Conservation (phyloP, 30 jellyfish, hydroid and myxozoan genomes). For the Aurelia coerulea region DNA sequence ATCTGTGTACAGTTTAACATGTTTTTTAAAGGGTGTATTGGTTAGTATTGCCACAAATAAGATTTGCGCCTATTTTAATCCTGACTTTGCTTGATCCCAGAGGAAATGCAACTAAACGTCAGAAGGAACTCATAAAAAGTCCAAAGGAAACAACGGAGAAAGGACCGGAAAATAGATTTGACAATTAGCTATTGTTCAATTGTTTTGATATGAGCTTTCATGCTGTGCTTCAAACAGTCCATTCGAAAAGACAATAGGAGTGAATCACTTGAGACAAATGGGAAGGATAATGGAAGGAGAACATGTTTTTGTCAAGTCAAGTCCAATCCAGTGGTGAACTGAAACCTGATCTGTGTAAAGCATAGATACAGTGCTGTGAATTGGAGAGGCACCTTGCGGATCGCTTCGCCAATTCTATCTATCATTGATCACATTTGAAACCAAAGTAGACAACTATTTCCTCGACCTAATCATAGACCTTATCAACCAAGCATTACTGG, state of each 20-base stretch:
- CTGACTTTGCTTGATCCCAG: neutral
- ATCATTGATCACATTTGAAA: no score
- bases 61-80: constrained; percentile 15
- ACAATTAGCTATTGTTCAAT: constrained; percentile 39
- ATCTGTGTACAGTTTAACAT: no score
- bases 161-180: constrained; percentile 22
- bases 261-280: constrained; percentile 40
- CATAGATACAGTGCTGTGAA: no score
- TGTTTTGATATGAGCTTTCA: constrained; percentile 10
- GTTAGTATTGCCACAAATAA: constrained; percentile 20
- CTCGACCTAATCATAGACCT: no score
- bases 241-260: constrained; percentile 10
- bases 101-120: neutral
- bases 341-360: no score
- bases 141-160: constrained; percentile 10
- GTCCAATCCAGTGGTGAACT: no score
- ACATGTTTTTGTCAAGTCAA: constrained; percentile 20
- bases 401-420: no score
- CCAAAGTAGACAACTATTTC: no score
- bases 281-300: constrained; percentile 32
- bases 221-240: constrained; percentile 8
- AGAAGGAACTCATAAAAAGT: constrained; percentile 18
- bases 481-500: no score
- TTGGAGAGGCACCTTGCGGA: no score
- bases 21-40: no score